Base-by-base conservation (phyloP, 2,888 invertebrate genomes). In the Rhynchonema sp. region DNA sequence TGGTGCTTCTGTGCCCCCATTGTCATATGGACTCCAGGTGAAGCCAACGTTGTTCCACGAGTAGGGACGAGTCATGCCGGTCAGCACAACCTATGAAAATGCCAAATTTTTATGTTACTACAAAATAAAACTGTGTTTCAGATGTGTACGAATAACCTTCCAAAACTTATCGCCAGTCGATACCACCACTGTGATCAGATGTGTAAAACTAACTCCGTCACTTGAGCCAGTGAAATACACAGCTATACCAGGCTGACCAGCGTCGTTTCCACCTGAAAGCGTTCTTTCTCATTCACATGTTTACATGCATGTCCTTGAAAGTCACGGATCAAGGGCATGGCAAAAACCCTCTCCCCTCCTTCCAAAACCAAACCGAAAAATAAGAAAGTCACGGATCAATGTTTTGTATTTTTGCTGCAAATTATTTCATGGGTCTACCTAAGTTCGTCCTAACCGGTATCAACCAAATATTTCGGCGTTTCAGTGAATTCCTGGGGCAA, bases 21-120 rank as follows among this genome's bases (percentile, higher is more conserved):
- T 26, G 1, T n/a, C 52, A 25, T 52, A 25, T n/a, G 58, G 54
- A 23, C 53, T 54, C 52, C 53, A 55, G 6, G 46, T 38, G 1
- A 58, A 20, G 2, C 54, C 58, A 27, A 52, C n/a, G 30, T 58
- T 58, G 29, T 26, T 58, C 38, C 58, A 58, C 27, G 49, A 17
- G 27, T 55, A 27, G 3, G 27, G 26, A 25, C n/a, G 3, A 13
- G 28, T 27, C 56, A 55, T 55, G 3, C 56, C 56, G 56, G 6
- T 25, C 26, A 55, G 22, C 27, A 55, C 56, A 25, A 28, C 27
- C 56, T 38, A 38, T 13, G 17, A 6, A 13, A 6, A 38, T 6
- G 9, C 17, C 38, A 17, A 38, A 13, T 38, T 38, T 13, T 38
- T 13, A 38, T 38, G 38, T 17, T 6, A 38, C 17, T 13, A 13